Conservation (phyloP, 2,797 vertebrate genomes). For the Bovichtus diacanthus region DNA sequence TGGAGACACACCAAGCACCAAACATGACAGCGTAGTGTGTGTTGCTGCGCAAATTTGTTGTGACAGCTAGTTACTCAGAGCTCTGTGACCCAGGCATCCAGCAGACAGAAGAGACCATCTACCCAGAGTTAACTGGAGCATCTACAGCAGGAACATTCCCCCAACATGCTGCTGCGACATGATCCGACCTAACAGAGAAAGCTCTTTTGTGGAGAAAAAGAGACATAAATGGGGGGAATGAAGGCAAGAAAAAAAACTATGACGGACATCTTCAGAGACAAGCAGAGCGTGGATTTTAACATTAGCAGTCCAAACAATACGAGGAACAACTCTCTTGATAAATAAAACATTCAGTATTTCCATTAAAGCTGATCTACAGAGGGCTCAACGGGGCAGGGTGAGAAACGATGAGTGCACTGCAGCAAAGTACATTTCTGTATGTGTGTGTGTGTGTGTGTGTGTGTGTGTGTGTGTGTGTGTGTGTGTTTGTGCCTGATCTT, state of each 20-base stretch:
- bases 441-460: not conserved
- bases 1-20: not conserved
- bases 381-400: slow-evolving; percentile 16
- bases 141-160: not conserved
- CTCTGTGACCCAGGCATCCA: slow-evolving; percentile 23
- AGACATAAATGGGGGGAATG: not conserved
- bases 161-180: slow-evolving; percentile 12
- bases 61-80: slow-evolving; percentile 43
- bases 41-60: slow-evolving; percentile 3
- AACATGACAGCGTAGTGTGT: slow-evolving; percentile 7
- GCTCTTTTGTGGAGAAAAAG: not conserved
- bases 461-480: slow-evolving; percentile 8
- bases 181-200: slow-evolving; percentile 17
- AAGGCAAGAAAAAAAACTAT: not conserved
- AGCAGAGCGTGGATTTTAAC: slow-evolving; percentile 17
- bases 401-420: slow-evolving; percentile 27
- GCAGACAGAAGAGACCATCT: slow-evolving; percentile 26
- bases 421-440: slow-evolving; percentile 30
- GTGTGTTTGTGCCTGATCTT: not conserved
- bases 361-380: slow-evolving; percentile 36
- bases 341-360: slow-evolving; percentile 60
- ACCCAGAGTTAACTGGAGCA: slow-evolving; percentile 17
- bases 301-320: slow-evolving; percentile 50
- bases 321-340: slow-evolving; percentile 21
- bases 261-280: slow-evolving; percentile 32